phyloP scores from a whole-genome alignment of 2,113 vertebrate species.

The Mormoops blainvillei region DNA sequence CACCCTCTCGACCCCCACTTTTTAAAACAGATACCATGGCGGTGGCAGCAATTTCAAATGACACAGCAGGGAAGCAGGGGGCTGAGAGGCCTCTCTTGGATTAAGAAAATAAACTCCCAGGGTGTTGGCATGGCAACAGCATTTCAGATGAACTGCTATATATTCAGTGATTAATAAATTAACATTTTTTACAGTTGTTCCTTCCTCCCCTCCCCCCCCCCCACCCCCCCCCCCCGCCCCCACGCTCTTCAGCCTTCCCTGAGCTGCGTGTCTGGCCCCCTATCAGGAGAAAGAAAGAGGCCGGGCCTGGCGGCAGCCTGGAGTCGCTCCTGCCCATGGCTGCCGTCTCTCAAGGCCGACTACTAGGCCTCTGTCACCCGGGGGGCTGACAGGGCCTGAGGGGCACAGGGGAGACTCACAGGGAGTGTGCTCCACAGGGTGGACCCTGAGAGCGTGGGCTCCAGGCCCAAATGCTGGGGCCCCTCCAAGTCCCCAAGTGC shows the following conservation, averaged over 20 bases:
- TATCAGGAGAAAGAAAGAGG: not conserved
- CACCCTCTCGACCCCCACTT: not conserved
- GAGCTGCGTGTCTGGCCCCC: not conserved
- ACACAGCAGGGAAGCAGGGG: conserved; percentile 90
- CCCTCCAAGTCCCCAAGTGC: not conserved
- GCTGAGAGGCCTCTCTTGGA: conserved; percentile 91
- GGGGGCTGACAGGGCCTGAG: no score
- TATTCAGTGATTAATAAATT: conserved; percentile 91
- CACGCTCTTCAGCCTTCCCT: not conserved
- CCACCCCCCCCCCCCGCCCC: not conserved
- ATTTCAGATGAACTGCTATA: conserved; percentile 88
- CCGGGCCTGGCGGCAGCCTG: rapidly evolving
- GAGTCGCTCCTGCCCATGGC: not conserved
- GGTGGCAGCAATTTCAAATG: conserved; percentile 85
- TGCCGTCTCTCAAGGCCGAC: not conserved
- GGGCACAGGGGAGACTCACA: not conserved
- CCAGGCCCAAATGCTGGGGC: not conserved
- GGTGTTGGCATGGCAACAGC: conserved; percentile 97
- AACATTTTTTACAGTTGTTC: conserved; percentile 87
- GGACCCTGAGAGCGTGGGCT: rapidly evolving
- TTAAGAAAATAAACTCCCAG: conserved; percentile 98
- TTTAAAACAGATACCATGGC: conserved; percentile 78
- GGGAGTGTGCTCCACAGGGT: rapidly evolving
- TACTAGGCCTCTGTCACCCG: no score
- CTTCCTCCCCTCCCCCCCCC: conserved; percentile 69